Conservation (phyloP, 2,113 vertebrate species). For the Stomatorhinus ivindoensis region DNA sequence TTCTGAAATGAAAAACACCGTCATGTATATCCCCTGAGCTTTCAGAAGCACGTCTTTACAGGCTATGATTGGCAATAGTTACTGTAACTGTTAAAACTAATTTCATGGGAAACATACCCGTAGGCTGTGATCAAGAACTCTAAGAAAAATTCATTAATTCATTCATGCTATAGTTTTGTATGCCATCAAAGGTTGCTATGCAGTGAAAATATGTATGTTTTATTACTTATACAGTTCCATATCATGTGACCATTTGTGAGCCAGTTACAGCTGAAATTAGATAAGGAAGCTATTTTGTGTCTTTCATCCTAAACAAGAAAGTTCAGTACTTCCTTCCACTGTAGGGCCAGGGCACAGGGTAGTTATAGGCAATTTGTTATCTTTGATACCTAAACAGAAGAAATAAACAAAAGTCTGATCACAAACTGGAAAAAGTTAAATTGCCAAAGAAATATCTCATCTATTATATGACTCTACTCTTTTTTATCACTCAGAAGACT, state of each 20-base stretch:
- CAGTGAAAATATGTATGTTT: not conserved
- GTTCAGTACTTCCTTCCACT: slow-evolving; percentile 8
- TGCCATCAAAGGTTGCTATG: not conserved
- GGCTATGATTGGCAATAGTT: slow-evolving; percentile 40
- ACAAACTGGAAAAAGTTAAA: slow-evolving; percentile 13
- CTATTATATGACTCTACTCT: not conserved
- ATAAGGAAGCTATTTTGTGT: not conserved
- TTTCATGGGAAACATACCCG: not conserved
- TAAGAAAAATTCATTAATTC: not conserved
- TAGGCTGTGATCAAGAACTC: not conserved
- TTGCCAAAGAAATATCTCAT: not conserved
- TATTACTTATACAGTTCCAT: not conserved
- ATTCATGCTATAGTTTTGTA: not conserved
- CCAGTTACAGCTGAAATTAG: not conserved
- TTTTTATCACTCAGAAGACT: not conserved
- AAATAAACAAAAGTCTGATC: slow-evolving; percentile 22
- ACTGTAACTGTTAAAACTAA: not conserved
- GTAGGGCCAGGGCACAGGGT: not conserved
- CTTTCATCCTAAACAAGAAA: not conserved
- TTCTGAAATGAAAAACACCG: slow-evolving; percentile 54
- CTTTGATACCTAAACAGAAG: not conserved
- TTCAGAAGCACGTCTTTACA: slow-evolving; percentile 39
- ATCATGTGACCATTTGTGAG: not conserved
- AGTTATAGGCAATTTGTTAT: not conserved
- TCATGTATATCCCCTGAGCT: slow-evolving; percentile 51